Evolutionary conservation across 2,113 vertebrate species (phyloP), one percentile per base, ranked within the genome.

Genomic region (Rostratula benghalensis): DNA sequence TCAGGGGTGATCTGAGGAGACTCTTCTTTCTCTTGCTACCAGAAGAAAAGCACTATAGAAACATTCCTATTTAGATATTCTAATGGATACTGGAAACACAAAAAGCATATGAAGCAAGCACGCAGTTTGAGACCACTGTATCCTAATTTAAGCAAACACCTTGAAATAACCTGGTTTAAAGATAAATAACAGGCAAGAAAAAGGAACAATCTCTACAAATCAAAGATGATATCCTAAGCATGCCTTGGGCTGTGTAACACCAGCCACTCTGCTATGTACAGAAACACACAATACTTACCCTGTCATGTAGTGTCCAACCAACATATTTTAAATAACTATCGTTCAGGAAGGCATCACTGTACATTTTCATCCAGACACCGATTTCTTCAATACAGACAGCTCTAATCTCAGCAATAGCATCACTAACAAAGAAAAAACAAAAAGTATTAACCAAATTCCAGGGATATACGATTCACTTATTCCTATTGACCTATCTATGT

Each of bases 281-380:
- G 63, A 17, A 67, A 95, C 23, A 74, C 35, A 78, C 41, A 89
- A n/a, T 79, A 98, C 98, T 98, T 97, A 99, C 99, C 98, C 99
- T 98, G 90, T 99, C 99, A 25, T 99, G 99, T 96, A 99, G 98
- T 54, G 99, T 99, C 99, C 99, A 99, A 56, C 99, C 99, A 81
- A 99, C 99, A 46, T 99, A 99, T 95, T 99, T 99, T 91, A 99
- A 98, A 96, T 99, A 99, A 97, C 99, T 99, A 97, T 99, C 99
- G 84, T 99, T 99, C 56, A 99, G 98, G 95, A 99, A 99, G 83
- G 99, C 99, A 80, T 99, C 99, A 89, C 99, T 99, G 98, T 99
- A 99, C 98, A 99, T 99, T 98, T 99, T 99, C 99, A 99, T 99
- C 99, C 99, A 99, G 50, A 99, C 99, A 46, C 99, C 99, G 27